Base-by-base conservation (phyloP, 2,113 vertebrate species). In the Hypocryptadius cinnamomeus region DNA sequence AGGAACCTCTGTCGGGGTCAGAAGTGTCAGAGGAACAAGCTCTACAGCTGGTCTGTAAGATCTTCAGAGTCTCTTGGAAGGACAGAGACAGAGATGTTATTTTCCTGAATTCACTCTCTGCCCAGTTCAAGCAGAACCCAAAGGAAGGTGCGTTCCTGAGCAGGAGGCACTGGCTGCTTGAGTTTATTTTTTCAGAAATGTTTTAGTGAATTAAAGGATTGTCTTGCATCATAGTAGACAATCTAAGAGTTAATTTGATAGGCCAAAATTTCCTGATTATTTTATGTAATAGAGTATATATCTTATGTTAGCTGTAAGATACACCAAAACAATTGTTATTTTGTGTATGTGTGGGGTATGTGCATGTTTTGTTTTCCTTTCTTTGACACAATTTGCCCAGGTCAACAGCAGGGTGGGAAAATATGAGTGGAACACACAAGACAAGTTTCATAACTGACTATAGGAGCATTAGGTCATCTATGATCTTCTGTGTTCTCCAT, bases 51-150 rank as follows among this genome's bases (percentile, higher is more conserved):
- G 98, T 99, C 97, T 99, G 99, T 98, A 99, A 99, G 98, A 99
- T 99, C 96, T 98, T 99, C 90, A 98, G 99, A 39, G 99, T 99
- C 89, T 99, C 99, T 59, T 99, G 99, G 99, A 99, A 99, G 97
- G 99, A 99, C 85, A 98, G 98, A 71, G 99, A 99, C 94, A 98
- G 99, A 97, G 99, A 99, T 5, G 99, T 99, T 69, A 99, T 99
- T 96, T 99, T 99, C 96, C 98, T 99, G 74, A 98, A 98, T 83
- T 99, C 98, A 5, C 98, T 99, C 65, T 99, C 99, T 92, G 95
- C 98, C 53, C 99, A 99, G 82, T 99, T 99, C 95, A 98, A 98
- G 79, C 98, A 99, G 95, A 99, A 98, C 95, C 98, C 98, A 87
- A 99, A 99, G 98, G 98, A 99, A 97, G 99, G 99, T 99, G 94